Evolutionary conservation across 2,797 vertebrate genomes (phyloP), one percentile per base, ranked within the genome.

Genomic region (Botia kubotai): DNA sequence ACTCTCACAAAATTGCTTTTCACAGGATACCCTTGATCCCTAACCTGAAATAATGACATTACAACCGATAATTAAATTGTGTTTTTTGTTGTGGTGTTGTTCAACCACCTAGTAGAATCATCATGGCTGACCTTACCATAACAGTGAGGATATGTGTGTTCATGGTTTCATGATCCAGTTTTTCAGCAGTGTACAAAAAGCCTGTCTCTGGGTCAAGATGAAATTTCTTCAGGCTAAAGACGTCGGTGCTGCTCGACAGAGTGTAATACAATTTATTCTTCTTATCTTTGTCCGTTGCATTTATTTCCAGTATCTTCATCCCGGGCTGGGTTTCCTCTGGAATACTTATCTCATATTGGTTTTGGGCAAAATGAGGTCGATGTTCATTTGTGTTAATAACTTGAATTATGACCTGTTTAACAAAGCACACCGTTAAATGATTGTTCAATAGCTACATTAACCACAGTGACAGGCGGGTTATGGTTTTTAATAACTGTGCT

Each of bases 371-470:
- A 72, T 93, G 88, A 58, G 95, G 95, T 5, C 94, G 94, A 75
- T 96, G 95, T 86, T 96, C 94, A 88, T 96, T 96, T 83, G 93
- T 95, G 72, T 96, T 95, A 88, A 95, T 94, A 68, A 96, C 94
- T 86, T 92, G 93, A 87, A 96, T 95, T 73, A 92, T 90, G 21
- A 96, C 94, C 95, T 96, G 71, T 86, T 72, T 50, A 75, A 82
- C 26, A 75, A 46, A 70, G 6, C 39, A 57, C 13, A 70, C 3
- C 63, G 43, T 48, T 50, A 26, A 58, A 62, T 3, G 6, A 33
- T 7, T 33, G 5, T 17, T 63, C 33, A 33, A 63, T 29, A 33
- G 26, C 23, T 33, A 2, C 1, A 39, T 66, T 16, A 55, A 17
- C 62, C 7, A 76, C 16, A 76, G 19, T 11, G 16, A 26, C 16